These are phyloP conservation scores for Galerucella pusilla DNA, from an alignment of 2,888 invertebrate species.

Conservation along the genomic window DNA sequence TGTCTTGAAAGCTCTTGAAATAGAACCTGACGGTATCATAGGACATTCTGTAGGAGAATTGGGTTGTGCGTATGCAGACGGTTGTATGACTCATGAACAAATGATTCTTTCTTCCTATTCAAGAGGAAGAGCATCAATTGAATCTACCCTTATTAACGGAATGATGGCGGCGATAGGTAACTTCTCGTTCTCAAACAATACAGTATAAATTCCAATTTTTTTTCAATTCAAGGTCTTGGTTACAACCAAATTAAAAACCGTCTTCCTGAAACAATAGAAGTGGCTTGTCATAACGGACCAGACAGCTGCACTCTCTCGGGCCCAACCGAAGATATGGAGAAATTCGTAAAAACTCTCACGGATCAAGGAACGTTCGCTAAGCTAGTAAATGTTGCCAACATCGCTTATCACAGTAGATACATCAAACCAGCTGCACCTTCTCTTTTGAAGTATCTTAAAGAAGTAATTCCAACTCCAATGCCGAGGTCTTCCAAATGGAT, in stretches of 20 bases:
- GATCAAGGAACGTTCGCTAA: conserved; percentile 82
- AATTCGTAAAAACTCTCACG: conserved; percentile 70
- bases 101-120: conserved; percentile 87
- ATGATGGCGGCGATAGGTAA: conserved; percentile 90
- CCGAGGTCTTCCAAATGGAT: conserved; percentile 73
- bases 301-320: conserved; percentile 85
- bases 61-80: conserved; percentile 95
- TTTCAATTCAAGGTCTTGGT: conserved; percentile 58
- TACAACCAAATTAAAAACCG: conserved; percentile 70
- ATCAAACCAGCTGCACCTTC: conserved; percentile 69
- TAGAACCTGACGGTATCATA: conserved; percentile 77
- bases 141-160: conserved; percentile 76
- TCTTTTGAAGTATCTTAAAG: conserved; percentile 63
- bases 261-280: conserved; percentile 75
- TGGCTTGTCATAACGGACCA: conserved; percentile 84
- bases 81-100: conserved; percentile 87
- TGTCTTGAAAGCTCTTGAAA: conserved; percentile 69
- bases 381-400: conserved; percentile 86
- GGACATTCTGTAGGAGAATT: conserved; percentile 96
- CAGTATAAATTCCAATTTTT: neutral
- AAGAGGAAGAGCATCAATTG: conserved; percentile 80
- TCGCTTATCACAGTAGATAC: conserved; percentile 90
- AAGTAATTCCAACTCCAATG: conserved; percentile 66
- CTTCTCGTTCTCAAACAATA: conserved; percentile 1
- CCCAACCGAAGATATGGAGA: conserved; percentile 71